A percentile compares a stretch with the other conserved stretches of the same genome.
These are phyloP conservation scores for Phaethon lepturus DNA, from an alignment of 2,113 vertebrate species.

Conservation along the genomic window DNA sequence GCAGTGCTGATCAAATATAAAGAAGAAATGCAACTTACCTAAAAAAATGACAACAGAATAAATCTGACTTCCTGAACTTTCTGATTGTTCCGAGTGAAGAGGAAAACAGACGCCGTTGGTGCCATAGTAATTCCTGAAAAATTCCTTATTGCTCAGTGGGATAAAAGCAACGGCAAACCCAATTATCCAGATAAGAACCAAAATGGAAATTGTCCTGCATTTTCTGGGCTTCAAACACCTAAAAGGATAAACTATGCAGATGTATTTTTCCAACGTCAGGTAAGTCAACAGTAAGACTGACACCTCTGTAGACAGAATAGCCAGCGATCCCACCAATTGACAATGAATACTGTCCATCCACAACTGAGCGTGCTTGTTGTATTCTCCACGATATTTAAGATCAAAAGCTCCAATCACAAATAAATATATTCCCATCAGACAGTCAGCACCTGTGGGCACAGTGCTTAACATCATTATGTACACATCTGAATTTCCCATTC, in stretches of 20 bases:
- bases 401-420: conserved; percentile 95
- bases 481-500: conserved; percentile 26
- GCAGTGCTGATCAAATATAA: background rate
- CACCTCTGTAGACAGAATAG: conserved; percentile 96
- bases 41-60: conserved; percentile 96
- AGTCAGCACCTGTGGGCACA: conserved; percentile 88
- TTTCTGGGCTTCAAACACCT: conserved; percentile 89
- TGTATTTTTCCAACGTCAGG: conserved; percentile 96
- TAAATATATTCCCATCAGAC: conserved; percentile 96
- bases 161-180: conserved; percentile 91
- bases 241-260: conserved; percentile 97
- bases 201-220: conserved; percentile 86
- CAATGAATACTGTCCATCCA: conserved; percentile 95
- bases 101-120: conserved; percentile 96
- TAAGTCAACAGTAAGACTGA: conserved; percentile 95
- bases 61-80: conserved; percentile 88
- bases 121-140: conserved; percentile 96
- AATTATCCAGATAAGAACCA: conserved; percentile 90
- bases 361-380: conserved; percentile 93
- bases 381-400: conserved; percentile 94
- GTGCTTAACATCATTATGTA: conserved; percentile 57
- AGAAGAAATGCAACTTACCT: conserved; percentile 77
- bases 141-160: conserved; percentile 87
- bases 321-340: conserved; percentile 91
- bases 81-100: conserved; percentile 92